phyloP scores from a whole-genome alignment of 1,140 invertebrate genomes.

The Leptoteleia sp. region DNA sequence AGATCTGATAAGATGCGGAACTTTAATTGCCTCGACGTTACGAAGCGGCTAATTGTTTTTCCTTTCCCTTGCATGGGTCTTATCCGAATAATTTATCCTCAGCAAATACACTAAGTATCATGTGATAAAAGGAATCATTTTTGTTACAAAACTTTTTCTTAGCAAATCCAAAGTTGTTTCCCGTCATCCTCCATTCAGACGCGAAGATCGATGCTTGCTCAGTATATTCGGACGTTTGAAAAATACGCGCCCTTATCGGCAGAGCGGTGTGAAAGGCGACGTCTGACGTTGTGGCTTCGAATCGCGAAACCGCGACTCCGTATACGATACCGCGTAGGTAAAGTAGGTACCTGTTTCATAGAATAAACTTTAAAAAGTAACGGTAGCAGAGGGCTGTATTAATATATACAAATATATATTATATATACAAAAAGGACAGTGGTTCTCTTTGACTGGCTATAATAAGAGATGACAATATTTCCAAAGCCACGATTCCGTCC shows the following conservation, averaged over 20 bases:
- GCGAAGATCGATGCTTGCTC: slow-evolving; percentile 58
- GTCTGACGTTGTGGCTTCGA: slow-evolving; percentile 78
- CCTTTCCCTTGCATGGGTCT: slow-evolving; percentile 42
- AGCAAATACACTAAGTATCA: slow-evolving; percentile 58
- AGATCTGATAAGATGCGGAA: slow-evolving; percentile 55
- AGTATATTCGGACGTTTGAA: slow-evolving; percentile 45
- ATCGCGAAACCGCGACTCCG: slow-evolving; percentile 77
- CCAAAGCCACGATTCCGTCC: slow-evolving; percentile 70
- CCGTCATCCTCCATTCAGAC: slow-evolving; percentile 45
- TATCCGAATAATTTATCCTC: slow-evolving; percentile 51
- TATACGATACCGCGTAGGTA: slow-evolving; percentile 81
- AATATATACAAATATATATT: slow-evolving; percentile 63
- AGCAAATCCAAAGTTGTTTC: slow-evolving; percentile 56
- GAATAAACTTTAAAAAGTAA: slow-evolving; percentile 72
- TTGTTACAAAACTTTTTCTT: slow-evolving; percentile 41
- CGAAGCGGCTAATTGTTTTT: slow-evolving; percentile 59
- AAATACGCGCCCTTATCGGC: slow-evolving; percentile 71
- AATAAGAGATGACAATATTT: slow-evolving; percentile 79
- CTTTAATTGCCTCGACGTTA: slow-evolving; percentile 57
- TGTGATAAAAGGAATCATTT: slow-evolving; percentile 61
- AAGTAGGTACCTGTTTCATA: slow-evolving; percentile 81
- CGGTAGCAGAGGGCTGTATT: slow-evolving; percentile 71
- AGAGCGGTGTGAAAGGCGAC: slow-evolving; percentile 77
- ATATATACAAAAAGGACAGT: slow-evolving; percentile 51
- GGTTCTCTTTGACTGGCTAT: slow-evolving; percentile 63